Base-by-base conservation (phyloP, 1,140 invertebrate species). In the Platyura marginata region DNA sequence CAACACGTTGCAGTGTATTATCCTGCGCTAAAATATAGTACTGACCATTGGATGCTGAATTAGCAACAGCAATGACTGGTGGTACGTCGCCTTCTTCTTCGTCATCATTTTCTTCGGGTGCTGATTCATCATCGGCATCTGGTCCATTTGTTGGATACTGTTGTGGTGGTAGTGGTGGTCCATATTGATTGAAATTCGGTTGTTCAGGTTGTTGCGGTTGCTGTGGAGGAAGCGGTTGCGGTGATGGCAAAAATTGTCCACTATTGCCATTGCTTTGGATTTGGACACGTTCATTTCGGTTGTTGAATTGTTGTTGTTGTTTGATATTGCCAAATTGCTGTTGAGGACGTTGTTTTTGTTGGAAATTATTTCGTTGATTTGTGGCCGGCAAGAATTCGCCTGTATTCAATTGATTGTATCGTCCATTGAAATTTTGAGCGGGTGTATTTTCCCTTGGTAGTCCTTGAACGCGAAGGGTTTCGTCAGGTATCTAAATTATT, bases 1-100 rank as follows among this genome's bases (percentile, higher is more conserved):
- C 25, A 13, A 61, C 54, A 13, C 51, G 47, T 40, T 61, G 59
- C 1, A 61, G 40, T 3, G 48, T 52, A 13, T 56, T 59, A 25
- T 60, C 53, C 13, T 48, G 41, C 0, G 50, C 47, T 3, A 61
- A 38, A 2, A 61, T 47, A 37, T 53, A 61, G 29, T 61, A 61
- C 19, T 55, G 52, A 2, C 59, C 59, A 9, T 52, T 34, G 1
- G 29, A 20, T 9, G 21, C n/a, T 18, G 43, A 21, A 39, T 41
- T 40, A 9, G 43, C 36, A 37, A 43, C 39, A 16, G 33, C 41
- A 41, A 42, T 39, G 21, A 16, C 18, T n/a, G 40, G 33, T 11
- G 23, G 25, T n/a, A 13, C 21, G 15, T 22, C 32, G 11, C 15
- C 18, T 35, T 34, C 21, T 2, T 43, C 41, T 9, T 43, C 38